Base-by-base conservation (phyloP, 1,140 invertebrate genomes). In the Anoplophora glabripennis region DNA sequence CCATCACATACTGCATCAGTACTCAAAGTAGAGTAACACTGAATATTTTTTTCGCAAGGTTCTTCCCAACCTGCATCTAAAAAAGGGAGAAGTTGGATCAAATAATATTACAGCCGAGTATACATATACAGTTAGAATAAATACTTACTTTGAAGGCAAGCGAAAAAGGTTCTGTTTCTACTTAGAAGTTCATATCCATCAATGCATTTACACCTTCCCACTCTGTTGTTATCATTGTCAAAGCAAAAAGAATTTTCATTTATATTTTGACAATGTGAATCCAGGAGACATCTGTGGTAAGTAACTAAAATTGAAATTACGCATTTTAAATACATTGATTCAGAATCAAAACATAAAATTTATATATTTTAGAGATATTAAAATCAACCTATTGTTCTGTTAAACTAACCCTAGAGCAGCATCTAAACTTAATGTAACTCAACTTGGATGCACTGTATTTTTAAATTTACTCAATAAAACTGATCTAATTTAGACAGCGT, bases 271-370 rank as follows among this genome's bases (percentile, higher is more conserved):
- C 66, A 68, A 38, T 65, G 60, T 28, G 11, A 40, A 42, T 68
- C 66, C 1, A 46, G 11, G 14, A 21, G 11, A 53, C 66, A 68
- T 55, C 52, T 49, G 41, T 53, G 33, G 15, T 63, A 61, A n/a
- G 59, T 58, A 45, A 60, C 66, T 67, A 21, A 42, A 65, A 63
- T 17, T 17, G 41, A 56, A 73, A 52, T 21, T 41, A 11, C 1
- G 1, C 12, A 5, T 8, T 41, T 41, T 3, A 41, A 91, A 90
- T 81, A 28, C 5, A 28, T 5, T 28, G 21, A 5, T n/a, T n/a
- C n/a, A n/a, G n/a, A n/a, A n/a, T n/a, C n/a, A n/a, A n/a, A n/a
- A n/a, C n/a, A n/a, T 28, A 28, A 28, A 28, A 28, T 28, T 28
- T 28, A n/a, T n/a, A n/a, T n/a, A n/a, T n/a, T n/a, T n/a, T n/a